Conservation (phyloP, 64 coral and sea anemone genomes). For the Hydrozoanthus tunicans region DNA sequence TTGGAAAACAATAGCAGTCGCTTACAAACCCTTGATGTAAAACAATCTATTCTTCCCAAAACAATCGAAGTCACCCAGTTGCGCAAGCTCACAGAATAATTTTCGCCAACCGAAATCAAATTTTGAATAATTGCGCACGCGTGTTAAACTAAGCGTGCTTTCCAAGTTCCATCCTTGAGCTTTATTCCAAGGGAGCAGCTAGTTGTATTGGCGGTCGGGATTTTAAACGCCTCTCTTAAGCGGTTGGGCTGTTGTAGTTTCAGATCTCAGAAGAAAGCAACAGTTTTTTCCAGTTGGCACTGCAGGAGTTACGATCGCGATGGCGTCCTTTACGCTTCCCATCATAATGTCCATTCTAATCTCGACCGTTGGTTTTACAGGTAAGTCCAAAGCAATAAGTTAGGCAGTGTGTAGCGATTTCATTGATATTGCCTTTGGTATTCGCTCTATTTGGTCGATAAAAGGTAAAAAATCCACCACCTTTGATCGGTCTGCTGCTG, state of each 20-base stretch:
- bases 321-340: slow-evolving; percentile 9
- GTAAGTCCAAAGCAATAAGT: slow-evolving; percentile 17
- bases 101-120: slow-evolving; percentile 6
- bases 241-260: not conserved
- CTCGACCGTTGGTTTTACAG: slow-evolving; percentile 50
- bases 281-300: not conserved
- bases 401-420: not conserved
- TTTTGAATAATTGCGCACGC: slow-evolving; percentile 45
- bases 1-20: slow-evolving; percentile 28
- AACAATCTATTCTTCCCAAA: slow-evolving; percentile 45
- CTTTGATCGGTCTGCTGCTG: not conserved
- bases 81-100: slow-evolving; percentile 52
- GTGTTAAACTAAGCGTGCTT: slow-evolving; percentile 16
- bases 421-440: not conserved
- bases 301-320: not conserved
- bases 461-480: not conserved
- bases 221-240: slow-evolving; percentile 9
- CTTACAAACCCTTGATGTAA: slow-evolving; percentile 2
- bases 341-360: not conserved
- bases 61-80: slow-evolving; percentile 14
- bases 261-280: not conserved
- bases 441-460: not conserved
- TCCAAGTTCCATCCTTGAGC: slow-evolving; percentile 35
- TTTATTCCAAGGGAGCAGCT: slow-evolving; percentile 30
- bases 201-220: slow-evolving; percentile 2